Conservation (phyloP, 2,113 vertebrate genomes). For the Labeo rohita region DNA sequence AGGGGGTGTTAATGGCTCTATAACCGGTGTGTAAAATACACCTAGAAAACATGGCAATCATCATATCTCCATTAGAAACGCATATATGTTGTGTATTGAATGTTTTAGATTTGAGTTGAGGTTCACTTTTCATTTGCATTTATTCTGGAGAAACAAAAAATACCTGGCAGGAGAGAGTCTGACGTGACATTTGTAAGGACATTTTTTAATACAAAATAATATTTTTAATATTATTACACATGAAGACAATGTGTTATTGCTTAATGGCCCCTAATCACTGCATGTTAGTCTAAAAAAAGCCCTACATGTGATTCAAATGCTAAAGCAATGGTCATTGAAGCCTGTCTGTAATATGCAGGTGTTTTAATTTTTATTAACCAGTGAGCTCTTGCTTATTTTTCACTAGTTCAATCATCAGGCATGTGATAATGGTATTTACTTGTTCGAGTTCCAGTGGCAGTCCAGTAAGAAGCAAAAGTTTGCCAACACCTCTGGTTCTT, state of each 20-base stretch:
- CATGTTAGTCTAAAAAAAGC: not conserved
- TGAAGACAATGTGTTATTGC: not conserved
- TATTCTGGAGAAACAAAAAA: not conserved
- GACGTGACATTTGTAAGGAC: not conserved
- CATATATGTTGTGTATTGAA: not conserved
- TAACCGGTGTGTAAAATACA: not conserved
- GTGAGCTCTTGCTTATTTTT: not conserved
- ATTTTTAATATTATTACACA: not conserved
- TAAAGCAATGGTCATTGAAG: not conserved
- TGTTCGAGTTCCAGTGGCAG: not conserved
- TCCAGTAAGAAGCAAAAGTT: not conserved
- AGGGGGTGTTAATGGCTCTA: not conserved
- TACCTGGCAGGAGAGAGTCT: not conserved
- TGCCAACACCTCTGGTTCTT: not conserved
- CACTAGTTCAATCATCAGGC: conserved; percentile 22
- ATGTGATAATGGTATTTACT: not conserved
- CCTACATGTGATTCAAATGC: not conserved
- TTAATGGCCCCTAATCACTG: not conserved
- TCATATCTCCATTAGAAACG: not conserved
- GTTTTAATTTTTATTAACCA: not conserved
- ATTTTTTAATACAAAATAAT: not conserved
- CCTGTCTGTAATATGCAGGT: conserved; percentile 10
- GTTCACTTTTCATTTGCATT: not conserved
- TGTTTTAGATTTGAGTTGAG: not conserved
- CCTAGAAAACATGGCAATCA: not conserved